Percentiles rank a stretch among this genome's conserved stretches.
phyloP scores from a whole-genome alignment of 2,797 vertebrate genomes.

The Enteromius radiatus region DNA sequence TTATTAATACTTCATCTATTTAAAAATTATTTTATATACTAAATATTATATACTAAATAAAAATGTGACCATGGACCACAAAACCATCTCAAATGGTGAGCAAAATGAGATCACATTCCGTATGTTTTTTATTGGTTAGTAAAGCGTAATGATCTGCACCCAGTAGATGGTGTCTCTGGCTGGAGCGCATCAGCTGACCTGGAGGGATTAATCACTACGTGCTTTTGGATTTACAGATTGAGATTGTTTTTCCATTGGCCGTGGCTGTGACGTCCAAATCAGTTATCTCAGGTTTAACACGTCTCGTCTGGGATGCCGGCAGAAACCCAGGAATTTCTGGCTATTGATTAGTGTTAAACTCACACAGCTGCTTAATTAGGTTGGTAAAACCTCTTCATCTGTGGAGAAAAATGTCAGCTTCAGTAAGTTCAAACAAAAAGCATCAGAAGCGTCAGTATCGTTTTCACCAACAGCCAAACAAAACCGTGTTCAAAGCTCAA shows the following conservation, averaged over 20 bases:
- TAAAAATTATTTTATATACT: too few species aligned
- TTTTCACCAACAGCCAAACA: neutral
- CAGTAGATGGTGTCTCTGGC: conserved; percentile 2
- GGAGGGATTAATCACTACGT: conserved; percentile 1
- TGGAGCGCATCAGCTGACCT: conserved; percentile 17
- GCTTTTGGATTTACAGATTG: conserved; percentile 42
- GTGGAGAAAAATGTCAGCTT: neutral
- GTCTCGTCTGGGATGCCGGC: neutral
- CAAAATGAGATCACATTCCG: neutral
- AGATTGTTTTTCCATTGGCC: conserved; percentile 47
- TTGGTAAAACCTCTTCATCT: neutral
- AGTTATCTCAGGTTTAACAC: conserved; percentile 22
- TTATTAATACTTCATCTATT: too few species aligned
- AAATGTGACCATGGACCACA: too few species aligned
- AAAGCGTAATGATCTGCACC: neutral
- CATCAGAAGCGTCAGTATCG: neutral
- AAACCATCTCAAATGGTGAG: too few species aligned
- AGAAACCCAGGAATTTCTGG: neutral
- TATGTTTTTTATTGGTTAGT: neutral
- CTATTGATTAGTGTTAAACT: neutral
- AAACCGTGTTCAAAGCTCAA: neutral
- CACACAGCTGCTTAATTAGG: neutral
- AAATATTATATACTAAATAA: too few species aligned
- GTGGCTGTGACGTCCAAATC: conserved; percentile 14
- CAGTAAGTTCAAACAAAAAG: neutral